Conservation (phyloP, 2,888 invertebrate species). For the Galerucella pusilla region DNA sequence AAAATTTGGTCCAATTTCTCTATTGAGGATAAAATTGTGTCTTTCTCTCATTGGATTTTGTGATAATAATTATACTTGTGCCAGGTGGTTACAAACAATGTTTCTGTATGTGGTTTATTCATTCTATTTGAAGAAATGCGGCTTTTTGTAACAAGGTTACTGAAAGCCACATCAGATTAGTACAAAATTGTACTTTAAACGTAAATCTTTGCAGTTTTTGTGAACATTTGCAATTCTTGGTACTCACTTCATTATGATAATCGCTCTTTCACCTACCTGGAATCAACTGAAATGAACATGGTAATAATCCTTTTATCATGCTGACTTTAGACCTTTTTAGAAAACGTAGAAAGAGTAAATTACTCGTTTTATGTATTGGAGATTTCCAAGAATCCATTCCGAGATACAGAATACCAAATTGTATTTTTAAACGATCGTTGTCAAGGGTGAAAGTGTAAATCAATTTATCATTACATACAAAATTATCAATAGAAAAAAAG, state of each 20-base stretch:
- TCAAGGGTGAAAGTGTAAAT: neutral
- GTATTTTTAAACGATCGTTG: neutral
- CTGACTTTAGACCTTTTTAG: slow-evolving; percentile 10
- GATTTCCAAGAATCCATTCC: slow-evolving; percentile 2
- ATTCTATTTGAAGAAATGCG: slow-evolving; percentile 24
- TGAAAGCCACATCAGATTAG: slow-evolving; percentile 12
- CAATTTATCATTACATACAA: neutral
- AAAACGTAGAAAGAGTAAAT: slow-evolving; percentile 15
- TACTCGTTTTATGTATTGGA: slow-evolving; percentile 11
- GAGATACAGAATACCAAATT: neutral
- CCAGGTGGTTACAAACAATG: neutral
- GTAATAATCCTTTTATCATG: slow-evolving; percentile 4
- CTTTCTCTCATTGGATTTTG: no score
- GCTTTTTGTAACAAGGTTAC: slow-evolving; percentile 18
- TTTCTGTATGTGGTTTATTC: slow-evolving; percentile 10
- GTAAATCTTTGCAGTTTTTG: slow-evolving; percentile 22
- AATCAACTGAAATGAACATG: slow-evolving; percentile 16
- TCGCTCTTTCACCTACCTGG: slow-evolving; percentile 18
- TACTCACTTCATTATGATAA: slow-evolving; percentile 27
- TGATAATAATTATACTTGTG: no score
- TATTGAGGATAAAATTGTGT: no score
- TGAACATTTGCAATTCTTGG: slow-evolving; percentile 26
- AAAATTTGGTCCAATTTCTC: no score
- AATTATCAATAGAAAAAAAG: neutral
- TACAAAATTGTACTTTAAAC: slow-evolving; percentile 15